Conservation (phyloP, 2,797 vertebrate genomes). For the Luscinia megarhynchos region DNA sequence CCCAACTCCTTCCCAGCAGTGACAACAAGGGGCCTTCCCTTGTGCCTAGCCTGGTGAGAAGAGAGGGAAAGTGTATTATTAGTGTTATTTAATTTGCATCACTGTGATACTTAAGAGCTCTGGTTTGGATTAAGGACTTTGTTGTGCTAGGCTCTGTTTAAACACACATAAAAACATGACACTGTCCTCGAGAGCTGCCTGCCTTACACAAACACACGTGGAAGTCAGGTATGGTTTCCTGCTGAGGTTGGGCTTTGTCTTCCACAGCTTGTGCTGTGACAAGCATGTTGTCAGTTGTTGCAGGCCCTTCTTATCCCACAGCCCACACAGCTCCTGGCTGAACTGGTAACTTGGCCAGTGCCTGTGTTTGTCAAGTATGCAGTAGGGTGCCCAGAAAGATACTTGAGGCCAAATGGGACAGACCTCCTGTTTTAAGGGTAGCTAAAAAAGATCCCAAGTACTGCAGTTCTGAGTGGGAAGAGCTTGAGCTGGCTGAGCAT, state of each 20-base stretch:
- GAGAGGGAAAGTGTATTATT: neutral
- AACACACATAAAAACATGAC: constrained; percentile 5
- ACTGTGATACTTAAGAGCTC: constrained; percentile 17
- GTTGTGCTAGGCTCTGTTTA: constrained; percentile 8
- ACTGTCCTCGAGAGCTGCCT: neutral
- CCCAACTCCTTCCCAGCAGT: neutral
- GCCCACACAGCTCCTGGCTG: neutral
- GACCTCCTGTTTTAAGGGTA: neutral
- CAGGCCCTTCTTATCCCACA: neutral
- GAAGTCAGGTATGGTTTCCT: neutral
- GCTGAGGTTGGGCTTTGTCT: neutral
- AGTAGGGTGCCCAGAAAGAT: neutral
- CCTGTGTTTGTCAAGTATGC: neutral
- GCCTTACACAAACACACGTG: neutral
- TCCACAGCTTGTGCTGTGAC: neutral
- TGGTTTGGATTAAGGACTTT: constrained; percentile 16
- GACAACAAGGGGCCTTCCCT: neutral
- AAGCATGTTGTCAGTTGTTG: neutral
- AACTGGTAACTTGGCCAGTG: neutral
- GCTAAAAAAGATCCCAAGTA: neutral
- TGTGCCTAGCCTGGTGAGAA: neutral
- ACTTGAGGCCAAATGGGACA: neutral
- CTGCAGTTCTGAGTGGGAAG: neutral
- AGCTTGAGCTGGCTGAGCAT: neutral
- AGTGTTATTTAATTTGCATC: constrained; percentile 48